A percentile compares a stretch with the other conserved stretches of the same genome.
Evolutionary conservation across 2,113 vertebrate species (phyloP).

Genomic region (Cettia cetti): DNA sequence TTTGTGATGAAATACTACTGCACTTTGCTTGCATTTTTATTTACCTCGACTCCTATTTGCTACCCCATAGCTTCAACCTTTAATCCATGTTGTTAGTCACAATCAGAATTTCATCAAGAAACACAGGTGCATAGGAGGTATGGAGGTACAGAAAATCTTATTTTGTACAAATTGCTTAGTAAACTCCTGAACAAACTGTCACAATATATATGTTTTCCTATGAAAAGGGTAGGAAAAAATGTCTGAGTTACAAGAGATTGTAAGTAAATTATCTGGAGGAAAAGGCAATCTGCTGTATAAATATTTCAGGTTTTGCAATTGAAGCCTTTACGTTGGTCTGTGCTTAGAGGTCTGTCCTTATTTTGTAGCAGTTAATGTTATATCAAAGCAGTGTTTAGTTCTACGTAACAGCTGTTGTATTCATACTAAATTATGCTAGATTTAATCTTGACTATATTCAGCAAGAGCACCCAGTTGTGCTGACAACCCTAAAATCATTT

Average conservation of each 20-base stretch:
- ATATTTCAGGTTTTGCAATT: not conserved
- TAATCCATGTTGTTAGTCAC: not conserved
- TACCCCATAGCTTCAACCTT: not conserved
- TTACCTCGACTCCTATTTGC: not conserved
- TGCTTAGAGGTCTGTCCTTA: not conserved
- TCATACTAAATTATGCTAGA: slow-evolving; percentile 5
- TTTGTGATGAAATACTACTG: not conserved
- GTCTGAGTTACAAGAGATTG: not conserved
- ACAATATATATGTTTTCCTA: not conserved
- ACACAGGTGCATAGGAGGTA: not conserved
- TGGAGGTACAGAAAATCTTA: not conserved
- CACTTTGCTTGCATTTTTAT: not conserved
- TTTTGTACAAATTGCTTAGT: not conserved
- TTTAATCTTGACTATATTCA: slow-evolving; percentile 7
- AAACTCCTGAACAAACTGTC: not conserved
- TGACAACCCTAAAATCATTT: not conserved
- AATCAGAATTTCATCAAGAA: not conserved
- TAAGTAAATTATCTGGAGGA: not conserved
- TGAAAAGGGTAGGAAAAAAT: not conserved
- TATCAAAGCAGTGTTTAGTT: not conserved
- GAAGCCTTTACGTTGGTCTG: not conserved
- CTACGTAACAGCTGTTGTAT: not conserved
- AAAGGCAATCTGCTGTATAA: not conserved
- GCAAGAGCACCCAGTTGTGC: not conserved
- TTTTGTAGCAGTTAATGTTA: not conserved